Evolutionary conservation across 2,113 vertebrate species (phyloP).

Genomic region (Sardina pilchardus): DNA sequence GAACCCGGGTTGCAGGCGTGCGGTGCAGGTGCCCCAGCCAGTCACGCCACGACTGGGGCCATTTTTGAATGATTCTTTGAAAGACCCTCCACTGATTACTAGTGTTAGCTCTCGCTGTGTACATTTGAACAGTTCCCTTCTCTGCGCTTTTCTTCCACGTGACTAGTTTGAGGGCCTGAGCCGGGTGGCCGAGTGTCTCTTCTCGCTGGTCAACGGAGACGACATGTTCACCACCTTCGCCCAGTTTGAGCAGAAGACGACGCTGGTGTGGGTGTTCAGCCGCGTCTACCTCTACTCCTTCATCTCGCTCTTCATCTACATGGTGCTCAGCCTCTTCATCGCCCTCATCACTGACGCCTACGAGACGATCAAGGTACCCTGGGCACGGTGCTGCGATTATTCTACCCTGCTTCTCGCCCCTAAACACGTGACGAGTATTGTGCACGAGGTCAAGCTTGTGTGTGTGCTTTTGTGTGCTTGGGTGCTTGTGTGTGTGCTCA

Average conservation of each 20-base stretch:
- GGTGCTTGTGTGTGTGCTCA: background rate
- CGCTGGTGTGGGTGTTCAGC: slow-evolving; percentile 92
- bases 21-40: too few relatives aligned
- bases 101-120: background rate
- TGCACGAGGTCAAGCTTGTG: background rate
- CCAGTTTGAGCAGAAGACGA: slow-evolving; percentile 88
- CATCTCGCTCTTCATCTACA: slow-evolving; percentile 97
- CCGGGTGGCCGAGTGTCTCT: slow-evolving; percentile 90
- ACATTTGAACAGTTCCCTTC: background rate
- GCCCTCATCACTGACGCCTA: slow-evolving; percentile 96
- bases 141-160: background rate
- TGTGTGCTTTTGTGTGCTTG: background rate
- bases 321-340: slow-evolving; percentile 98
- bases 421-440: background rate
- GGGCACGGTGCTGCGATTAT: background rate
- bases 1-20: too few relatives aligned
- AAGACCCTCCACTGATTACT: background rate
- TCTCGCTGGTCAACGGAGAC: slow-evolving; percentile 95
- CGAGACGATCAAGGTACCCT: slow-evolving; percentile 87
- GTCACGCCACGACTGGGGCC: too few relatives aligned
- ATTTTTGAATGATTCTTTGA: background rate
- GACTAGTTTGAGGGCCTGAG: slow-evolving; percentile 91
- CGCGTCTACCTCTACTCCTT: slow-evolving; percentile 92
- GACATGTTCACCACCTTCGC: slow-evolving; percentile 99
- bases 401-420: background rate